These are phyloP conservation scores for Leucophora obtusa DNA, from an alignment of 2,888 invertebrate genomes.

Conservation along the genomic window DNA sequence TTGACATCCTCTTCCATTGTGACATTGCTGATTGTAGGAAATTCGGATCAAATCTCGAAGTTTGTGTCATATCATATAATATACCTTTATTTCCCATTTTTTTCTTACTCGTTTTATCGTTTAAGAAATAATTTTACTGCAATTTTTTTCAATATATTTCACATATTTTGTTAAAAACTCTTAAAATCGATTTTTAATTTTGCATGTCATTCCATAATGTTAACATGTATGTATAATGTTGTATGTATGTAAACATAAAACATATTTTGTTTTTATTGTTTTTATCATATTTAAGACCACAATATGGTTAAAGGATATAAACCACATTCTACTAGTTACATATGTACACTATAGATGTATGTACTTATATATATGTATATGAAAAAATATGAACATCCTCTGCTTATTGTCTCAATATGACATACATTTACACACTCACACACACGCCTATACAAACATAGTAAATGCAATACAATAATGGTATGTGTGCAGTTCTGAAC, in stretches of 20 bases:
- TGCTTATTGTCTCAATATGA: slow-evolving; percentile 38
- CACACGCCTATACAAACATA: background rate
- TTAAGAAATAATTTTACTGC: background rate
- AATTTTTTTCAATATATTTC: background rate
- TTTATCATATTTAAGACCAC: slow-evolving; percentile 54
- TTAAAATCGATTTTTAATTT: slow-evolving; percentile 54
- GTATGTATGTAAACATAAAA: background rate
- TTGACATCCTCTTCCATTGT: no score
- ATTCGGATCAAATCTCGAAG: no score
- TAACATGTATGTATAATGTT: slow-evolving; percentile 1
- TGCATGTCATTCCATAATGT: slow-evolving; percentile 39
- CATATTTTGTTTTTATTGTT: slow-evolving; percentile 17
- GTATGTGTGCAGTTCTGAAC: background rate
- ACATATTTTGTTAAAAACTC: background rate
- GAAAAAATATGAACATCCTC: slow-evolving; percentile 36
- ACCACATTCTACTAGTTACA: slow-evolving; percentile 43
- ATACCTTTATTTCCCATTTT: background rate
- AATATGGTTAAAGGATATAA: slow-evolving; percentile 53
- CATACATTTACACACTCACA: slow-evolving; percentile 22
- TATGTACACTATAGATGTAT: background rate
- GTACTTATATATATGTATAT: background rate
- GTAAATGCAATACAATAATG: background rate
- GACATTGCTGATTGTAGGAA: no score
- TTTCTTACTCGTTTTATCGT: background rate
- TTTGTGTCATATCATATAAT: no score